phyloP scores from a whole-genome alignment of 2,888 invertebrate genomes.

The Drosophila algonquin region DNA sequence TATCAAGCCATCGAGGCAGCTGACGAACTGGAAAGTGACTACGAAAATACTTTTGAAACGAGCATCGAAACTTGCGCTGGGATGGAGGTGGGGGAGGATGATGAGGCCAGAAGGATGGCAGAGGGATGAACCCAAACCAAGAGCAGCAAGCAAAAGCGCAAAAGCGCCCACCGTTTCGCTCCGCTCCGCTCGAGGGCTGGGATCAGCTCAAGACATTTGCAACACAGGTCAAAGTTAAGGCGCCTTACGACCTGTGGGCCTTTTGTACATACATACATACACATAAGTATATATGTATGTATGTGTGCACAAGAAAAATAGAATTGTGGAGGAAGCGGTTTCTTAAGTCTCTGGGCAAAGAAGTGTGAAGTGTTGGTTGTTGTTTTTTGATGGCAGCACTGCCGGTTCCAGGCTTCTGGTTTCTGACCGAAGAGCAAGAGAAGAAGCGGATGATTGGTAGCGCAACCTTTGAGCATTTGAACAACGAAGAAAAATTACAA shows the following conservation, averaged over 20 bases:
- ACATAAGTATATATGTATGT: too few species aligned
- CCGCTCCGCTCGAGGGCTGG: neutral
- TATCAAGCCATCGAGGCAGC: slow-evolving; percentile 5
- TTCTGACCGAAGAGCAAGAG: neutral
- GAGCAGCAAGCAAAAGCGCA: slow-evolving; percentile 26
- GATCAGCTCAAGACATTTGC: slow-evolving; percentile 55
- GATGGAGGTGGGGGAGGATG: neutral
- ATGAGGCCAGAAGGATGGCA: slow-evolving; percentile 17
- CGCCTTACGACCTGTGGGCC: slow-evolving; percentile 40
- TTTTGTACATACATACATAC: slow-evolving; percentile 41
- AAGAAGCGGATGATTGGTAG: too few species aligned
- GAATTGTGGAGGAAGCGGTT: too few species aligned
- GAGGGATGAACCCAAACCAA: slow-evolving; percentile 4
- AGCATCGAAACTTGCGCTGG: slow-evolving; percentile 58
- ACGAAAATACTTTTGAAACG: slow-evolving; percentile 55
- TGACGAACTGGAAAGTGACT: slow-evolving; percentile 35
- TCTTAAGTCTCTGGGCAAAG: too few species aligned
- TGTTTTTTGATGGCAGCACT: slow-evolving; percentile 34
- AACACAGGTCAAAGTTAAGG: slow-evolving; percentile 7
- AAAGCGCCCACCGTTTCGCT: slow-evolving; percentile 11
- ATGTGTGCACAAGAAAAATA: neutral
- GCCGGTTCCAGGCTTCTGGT: slow-evolving; percentile 8
- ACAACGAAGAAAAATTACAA: slow-evolving; percentile 68
- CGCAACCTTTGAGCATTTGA: slow-evolving; percentile 35
- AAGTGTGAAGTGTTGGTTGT: neutral